phyloP scores from a whole-genome alignment of 2,113 vertebrate genomes.

The Monopterus albus region DNA sequence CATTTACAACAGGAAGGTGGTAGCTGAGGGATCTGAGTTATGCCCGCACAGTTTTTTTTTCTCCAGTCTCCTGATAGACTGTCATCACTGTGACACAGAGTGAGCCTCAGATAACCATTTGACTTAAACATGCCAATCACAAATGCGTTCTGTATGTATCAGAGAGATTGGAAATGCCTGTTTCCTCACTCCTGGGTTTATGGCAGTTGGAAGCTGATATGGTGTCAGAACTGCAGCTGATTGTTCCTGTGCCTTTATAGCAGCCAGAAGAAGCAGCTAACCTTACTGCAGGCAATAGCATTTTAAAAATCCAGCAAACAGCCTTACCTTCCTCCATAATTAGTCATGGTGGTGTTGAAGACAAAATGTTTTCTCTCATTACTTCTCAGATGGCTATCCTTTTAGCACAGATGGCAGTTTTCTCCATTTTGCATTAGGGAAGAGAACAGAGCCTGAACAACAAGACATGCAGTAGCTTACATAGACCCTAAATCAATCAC shows the following conservation, averaged over 20 bases:
- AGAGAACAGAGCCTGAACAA: no score
- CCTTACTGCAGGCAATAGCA: no score
- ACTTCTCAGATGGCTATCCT: no score
- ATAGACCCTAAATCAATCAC: no score
- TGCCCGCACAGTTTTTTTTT: slow-evolving; percentile 7
- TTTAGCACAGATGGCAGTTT: no score
- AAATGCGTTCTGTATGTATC: not conserved
- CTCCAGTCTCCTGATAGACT: not conserved
- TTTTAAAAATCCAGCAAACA: no score
- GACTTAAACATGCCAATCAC: not conserved
- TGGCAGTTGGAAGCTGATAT: not conserved
- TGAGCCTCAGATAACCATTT: not conserved
- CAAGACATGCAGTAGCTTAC: no score
- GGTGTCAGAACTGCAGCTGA: not conserved
- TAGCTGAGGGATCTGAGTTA: not conserved
- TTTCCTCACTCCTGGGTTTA: not conserved
- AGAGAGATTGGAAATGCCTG: not conserved
- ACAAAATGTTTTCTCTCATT: no score
- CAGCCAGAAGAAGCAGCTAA: no score
- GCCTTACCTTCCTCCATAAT: no score
- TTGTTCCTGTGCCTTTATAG: not conserved
- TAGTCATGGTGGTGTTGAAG: no score
- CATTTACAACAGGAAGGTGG: slow-evolving; percentile 7
- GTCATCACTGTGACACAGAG: not conserved
- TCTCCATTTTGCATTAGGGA: no score